Conservation (phyloP, 2,888 invertebrate genomes). For the Oxytorus armatus region DNA sequence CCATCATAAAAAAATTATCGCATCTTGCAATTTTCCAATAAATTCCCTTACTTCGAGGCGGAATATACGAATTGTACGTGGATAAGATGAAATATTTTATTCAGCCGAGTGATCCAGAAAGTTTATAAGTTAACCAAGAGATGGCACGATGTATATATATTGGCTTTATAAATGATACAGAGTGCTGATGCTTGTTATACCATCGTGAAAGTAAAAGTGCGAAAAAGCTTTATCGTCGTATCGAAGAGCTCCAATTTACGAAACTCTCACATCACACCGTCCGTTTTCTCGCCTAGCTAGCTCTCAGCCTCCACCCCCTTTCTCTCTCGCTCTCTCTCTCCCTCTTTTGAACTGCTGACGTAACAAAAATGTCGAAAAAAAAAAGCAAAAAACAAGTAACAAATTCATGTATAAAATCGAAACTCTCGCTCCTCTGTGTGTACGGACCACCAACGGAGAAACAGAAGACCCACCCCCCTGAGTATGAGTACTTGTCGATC, state of each 20-base stretch:
- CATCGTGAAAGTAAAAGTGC: constrained; percentile 21
- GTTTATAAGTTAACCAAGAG: not conserved
- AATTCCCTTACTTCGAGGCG: no score
- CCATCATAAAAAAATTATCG: no score
- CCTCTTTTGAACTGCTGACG: constrained; percentile 25
- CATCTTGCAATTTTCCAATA: no score
- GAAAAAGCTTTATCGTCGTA: constrained; percentile 20
- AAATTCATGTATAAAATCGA: constrained; percentile 34
- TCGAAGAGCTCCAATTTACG: constrained; percentile 31
- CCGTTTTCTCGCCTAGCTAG: constrained; percentile 26
- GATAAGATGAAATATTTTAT: no score
- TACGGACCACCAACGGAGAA: not conserved
- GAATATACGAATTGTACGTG: no score
- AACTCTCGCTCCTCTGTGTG: constrained; percentile 21
- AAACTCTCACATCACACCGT: constrained; percentile 25
- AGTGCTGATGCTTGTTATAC: constrained; percentile 23
- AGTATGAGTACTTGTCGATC: constrained; percentile 36
- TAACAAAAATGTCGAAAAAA: constrained; percentile 41
- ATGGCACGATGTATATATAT: not conserved
- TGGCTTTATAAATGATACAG: not conserved
- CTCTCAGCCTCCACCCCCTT: not conserved
- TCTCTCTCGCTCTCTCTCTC: constrained; percentile 16
- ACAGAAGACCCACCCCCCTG: no score
- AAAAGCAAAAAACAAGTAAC: constrained; percentile 27
- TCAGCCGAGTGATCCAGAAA: not conserved